A percentile compares a stretch with the other conserved stretches of the same genome.
Conservation (phyloP, 64 coral and sea anemone species). For the Montipora capricornis region DNA sequence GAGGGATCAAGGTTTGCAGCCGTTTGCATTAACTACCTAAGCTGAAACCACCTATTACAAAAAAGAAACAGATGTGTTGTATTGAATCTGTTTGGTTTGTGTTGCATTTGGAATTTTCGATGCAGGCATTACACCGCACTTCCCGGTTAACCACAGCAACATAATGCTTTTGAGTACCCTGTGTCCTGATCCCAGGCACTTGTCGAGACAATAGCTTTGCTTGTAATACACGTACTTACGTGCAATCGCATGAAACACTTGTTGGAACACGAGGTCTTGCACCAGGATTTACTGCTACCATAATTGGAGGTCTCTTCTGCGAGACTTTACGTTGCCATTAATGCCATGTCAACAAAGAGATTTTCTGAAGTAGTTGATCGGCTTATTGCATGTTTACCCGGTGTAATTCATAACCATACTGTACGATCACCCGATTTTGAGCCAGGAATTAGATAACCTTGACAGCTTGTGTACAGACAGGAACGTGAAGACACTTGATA, state of each 20-base stretch:
- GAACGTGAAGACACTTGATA: no score
- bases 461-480: background rate
- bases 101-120: background rate
- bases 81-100: no score
- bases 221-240: background rate
- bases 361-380: conserved; percentile 50
- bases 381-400: conserved; percentile 44
- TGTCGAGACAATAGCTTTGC: background rate
- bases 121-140: conserved; percentile 50
- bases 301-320: conserved; percentile 32
- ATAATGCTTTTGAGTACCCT: conserved; percentile 37
- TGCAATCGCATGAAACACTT: background rate
- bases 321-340: background rate
- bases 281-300: conserved; percentile 3
- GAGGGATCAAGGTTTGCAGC: no score
- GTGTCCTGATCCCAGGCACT: conserved; percentile 27
- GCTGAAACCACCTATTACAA: no score
- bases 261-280: conserved; percentile 32
- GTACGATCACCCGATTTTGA: conserved; percentile 10
- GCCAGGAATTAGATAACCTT: conserved; percentile 9
- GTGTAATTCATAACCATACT: background rate
- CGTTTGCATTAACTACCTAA: no score
- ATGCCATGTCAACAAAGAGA: no score
- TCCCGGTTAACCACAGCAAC: conserved; percentile 27
- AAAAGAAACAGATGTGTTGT: no score